Evolutionary conservation across 2,797 vertebrate genomes (phyloP).

Genomic region (Rallus crepitans): DNA sequence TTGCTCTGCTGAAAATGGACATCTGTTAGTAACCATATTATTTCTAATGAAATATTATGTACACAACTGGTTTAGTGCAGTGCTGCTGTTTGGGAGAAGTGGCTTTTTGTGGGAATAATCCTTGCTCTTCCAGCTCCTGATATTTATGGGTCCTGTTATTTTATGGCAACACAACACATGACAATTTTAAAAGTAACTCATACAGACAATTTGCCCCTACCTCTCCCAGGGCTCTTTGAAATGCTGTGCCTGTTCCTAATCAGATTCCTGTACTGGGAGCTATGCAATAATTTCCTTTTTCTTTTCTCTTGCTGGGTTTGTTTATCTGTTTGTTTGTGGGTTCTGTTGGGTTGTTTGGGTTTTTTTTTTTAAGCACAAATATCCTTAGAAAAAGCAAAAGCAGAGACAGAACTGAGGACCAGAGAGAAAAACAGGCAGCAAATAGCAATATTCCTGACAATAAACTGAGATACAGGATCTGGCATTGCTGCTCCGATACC

Average conservation of each 20-base stretch:
- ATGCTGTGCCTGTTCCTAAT: conserved; percentile 5
- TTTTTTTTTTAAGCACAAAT: background rate
- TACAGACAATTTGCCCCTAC: conserved; percentile 22
- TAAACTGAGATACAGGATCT: background rate
- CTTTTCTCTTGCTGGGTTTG: background rate
- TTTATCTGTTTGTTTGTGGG: no score
- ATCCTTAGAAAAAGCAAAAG: background rate
- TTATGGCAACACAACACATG: conserved; percentile 25
- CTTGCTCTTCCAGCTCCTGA: conserved; percentile 37
- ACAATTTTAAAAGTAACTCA: conserved; percentile 42
- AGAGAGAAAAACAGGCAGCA: background rate
- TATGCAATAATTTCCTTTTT: background rate
- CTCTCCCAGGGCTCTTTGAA: conserved; percentile 38
- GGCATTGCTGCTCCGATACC: background rate
- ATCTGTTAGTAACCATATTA: conserved; percentile 71
- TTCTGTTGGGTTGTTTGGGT: no score
- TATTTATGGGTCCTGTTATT: conserved; percentile 4
- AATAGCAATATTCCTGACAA: background rate
- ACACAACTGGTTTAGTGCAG: conserved; percentile 64
- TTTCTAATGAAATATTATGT: conserved; percentile 72
- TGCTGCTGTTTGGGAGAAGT: conserved; percentile 53
- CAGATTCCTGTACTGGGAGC: conserved; percentile 57
- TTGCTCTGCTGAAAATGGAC: conserved; percentile 60
- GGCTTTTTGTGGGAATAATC: conserved; percentile 47
- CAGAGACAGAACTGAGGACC: background rate